These are phyloP conservation scores for Cyprinodon diabolis DNA, from an alignment of 2,797 vertebrate species.

Conservation along the genomic window DNA sequence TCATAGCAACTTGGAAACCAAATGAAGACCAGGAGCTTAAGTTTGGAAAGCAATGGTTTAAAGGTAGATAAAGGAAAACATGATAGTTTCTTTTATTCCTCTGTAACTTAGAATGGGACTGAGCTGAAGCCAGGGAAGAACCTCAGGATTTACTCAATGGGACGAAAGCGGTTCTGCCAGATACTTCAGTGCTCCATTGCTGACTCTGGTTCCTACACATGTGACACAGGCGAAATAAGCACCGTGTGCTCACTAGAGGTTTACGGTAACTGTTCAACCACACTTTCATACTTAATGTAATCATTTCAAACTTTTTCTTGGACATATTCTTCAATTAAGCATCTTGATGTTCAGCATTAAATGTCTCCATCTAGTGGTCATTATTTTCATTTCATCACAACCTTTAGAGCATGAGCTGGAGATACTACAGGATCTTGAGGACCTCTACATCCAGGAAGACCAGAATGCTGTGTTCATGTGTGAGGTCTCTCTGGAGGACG, in stretches of 20 bases:
- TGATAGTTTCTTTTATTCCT: not conserved
- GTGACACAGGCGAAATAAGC: constrained; percentile 78
- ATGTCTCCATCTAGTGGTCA: constrained; percentile 40
- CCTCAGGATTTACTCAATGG: constrained; percentile 87
- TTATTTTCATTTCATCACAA: not conserved
- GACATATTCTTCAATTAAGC: not conserved
- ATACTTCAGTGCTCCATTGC: constrained; percentile 77
- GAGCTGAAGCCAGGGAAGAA: constrained; percentile 80
- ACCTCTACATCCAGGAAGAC: constrained; percentile 83
- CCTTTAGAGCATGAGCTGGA: constrained; percentile 82
- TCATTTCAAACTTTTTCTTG: not conserved
- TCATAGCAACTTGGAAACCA: too few species aligned
- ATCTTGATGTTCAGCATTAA: not conserved
- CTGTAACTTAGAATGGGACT: constrained; percentile 75
- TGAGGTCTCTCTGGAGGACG: constrained; percentile 82
- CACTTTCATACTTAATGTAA: not conserved
- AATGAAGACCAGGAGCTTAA: too few species aligned
- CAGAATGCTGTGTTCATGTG: constrained; percentile 91
- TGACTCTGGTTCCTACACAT: constrained; percentile 87
- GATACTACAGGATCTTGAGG: constrained; percentile 83
- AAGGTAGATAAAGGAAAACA: too few species aligned
- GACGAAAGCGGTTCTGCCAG: constrained; percentile 88
- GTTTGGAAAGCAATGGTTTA: too few species aligned
- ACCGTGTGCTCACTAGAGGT: constrained; percentile 80
- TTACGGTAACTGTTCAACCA: constrained; percentile 73